Evolutionary conservation across 2,888 invertebrate species (phyloP).

Genomic region (Cryptocephalus moraei): DNA sequence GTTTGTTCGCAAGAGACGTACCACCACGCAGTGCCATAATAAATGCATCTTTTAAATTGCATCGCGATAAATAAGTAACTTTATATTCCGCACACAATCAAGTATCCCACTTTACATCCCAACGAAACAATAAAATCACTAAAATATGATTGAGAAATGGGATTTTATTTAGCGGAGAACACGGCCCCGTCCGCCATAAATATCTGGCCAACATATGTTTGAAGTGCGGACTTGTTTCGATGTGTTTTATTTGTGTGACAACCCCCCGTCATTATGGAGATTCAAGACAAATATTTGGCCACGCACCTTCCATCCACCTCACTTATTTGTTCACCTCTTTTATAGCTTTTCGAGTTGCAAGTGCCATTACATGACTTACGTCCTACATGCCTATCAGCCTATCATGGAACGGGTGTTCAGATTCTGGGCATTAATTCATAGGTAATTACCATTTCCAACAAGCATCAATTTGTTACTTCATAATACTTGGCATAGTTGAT

Average conservation of each 20-base stretch:
- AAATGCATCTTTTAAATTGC: slow-evolving; percentile 41
- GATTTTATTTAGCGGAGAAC: neutral
- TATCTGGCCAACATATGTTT: neutral
- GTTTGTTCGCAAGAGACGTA: slow-evolving; percentile 7
- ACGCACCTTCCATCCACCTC: too few species aligned
- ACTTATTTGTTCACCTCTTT: too few species aligned
- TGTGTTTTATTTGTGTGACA: neutral
- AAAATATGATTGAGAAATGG: slow-evolving; percentile 11
- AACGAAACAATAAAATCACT: slow-evolving; percentile 4
- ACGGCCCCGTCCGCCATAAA: neutral
- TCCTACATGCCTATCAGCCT: too few species aligned
- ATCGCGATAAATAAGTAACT: slow-evolving; percentile 40
- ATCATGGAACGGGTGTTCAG: too few species aligned
- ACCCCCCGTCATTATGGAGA: neutral
- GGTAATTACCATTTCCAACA: too few species aligned
- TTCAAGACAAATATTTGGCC: neutral
- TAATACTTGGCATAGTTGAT: too few species aligned
- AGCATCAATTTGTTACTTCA: too few species aligned
- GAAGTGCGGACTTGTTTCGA: neutral
- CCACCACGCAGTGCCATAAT: slow-evolving; percentile 34
- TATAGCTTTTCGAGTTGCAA: too few species aligned
- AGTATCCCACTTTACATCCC: slow-evolving; percentile 39
- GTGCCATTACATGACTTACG: too few species aligned
- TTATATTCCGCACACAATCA: slow-evolving; percentile 41
- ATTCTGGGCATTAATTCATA: too few species aligned